phyloP scores from a whole-genome alignment of 2,888 invertebrate genomes.

The Nomada ferruginata region DNA sequence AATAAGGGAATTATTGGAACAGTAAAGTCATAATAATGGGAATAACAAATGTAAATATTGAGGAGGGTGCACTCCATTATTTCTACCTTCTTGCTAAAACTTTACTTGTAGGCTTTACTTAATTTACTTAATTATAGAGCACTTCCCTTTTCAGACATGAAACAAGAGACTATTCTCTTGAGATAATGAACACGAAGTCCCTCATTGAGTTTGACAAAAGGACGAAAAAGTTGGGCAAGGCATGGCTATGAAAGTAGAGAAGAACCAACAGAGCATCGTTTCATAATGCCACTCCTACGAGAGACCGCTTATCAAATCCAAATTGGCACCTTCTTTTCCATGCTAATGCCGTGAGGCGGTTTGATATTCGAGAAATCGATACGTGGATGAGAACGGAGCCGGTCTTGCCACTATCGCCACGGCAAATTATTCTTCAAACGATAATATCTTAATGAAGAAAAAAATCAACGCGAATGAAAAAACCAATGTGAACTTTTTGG shows the following conservation, averaged over 20 bases:
- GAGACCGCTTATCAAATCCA: conserved; percentile 59
- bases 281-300: conserved; percentile 13
- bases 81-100: not conserved
- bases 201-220: not conserved
- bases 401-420: conserved; percentile 34
- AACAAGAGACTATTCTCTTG: not conserved
- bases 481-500: not conserved
- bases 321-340: conserved; percentile 75
- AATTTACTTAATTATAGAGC: not conserved
- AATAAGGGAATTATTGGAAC: no score
- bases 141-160: not conserved
- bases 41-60: not conserved
- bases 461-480: conserved; percentile 26
- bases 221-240: not conserved
- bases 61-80: not conserved
- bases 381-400: conserved; percentile 41
- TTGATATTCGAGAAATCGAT: conserved; percentile 66
- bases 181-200: not conserved
- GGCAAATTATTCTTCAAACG: conserved; percentile 38
- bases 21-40: no score
- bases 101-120: not conserved
- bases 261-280: conserved; percentile 34
- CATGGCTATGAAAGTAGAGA: not conserved
- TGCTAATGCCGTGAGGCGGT: conserved; percentile 65
- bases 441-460: conserved; percentile 34